phyloP scores from a whole-genome alignment of 2,888 invertebrate species.

The Stenoptilia bipunctidactyla region DNA sequence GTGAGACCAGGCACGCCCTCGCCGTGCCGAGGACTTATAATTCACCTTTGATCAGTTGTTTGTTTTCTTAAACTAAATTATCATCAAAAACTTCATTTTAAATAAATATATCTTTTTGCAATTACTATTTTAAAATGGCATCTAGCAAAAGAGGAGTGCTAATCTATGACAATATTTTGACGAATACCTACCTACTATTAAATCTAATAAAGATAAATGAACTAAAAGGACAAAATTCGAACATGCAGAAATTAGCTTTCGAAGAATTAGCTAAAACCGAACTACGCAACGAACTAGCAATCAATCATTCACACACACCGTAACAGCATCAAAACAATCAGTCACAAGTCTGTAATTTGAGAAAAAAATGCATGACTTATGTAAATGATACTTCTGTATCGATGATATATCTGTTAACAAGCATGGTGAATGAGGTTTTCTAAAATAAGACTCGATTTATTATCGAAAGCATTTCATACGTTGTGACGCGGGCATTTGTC shows the following conservation, averaged over 20 bases:
- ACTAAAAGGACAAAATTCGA: too few relatives aligned
- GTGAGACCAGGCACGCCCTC: slow-evolving; percentile 32
- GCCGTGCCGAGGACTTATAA: slow-evolving; percentile 26
- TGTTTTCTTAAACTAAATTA: slow-evolving; percentile 22
- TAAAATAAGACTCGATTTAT: slow-evolving; percentile 67
- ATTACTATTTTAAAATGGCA: too few relatives aligned
- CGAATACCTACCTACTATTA: too few relatives aligned
- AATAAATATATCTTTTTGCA: too few relatives aligned
- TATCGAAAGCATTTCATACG: slow-evolving; percentile 51
- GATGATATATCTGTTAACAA: slow-evolving; percentile 24
- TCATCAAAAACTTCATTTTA: not conserved
- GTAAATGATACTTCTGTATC: slow-evolving; percentile 38
- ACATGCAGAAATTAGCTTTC: too few relatives aligned
- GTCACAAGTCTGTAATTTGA: slow-evolving; percentile 30
- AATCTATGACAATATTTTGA: too few relatives aligned
- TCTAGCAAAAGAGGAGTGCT: too few relatives aligned
- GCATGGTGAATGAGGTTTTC: slow-evolving; percentile 57
- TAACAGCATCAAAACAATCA: slow-evolving; percentile 23
- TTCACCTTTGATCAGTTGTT: slow-evolving; percentile 39
- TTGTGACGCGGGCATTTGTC: slow-evolving; percentile 60
- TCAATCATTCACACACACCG: too few relatives aligned
- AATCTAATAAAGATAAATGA: too few relatives aligned
- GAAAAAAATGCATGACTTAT: slow-evolving; percentile 44
- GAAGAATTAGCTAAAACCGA: too few relatives aligned
- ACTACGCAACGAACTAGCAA: too few relatives aligned